Evolutionary conservation across 2,888 invertebrate species (phyloP).

Genomic region (Julus scanicus): DNA sequence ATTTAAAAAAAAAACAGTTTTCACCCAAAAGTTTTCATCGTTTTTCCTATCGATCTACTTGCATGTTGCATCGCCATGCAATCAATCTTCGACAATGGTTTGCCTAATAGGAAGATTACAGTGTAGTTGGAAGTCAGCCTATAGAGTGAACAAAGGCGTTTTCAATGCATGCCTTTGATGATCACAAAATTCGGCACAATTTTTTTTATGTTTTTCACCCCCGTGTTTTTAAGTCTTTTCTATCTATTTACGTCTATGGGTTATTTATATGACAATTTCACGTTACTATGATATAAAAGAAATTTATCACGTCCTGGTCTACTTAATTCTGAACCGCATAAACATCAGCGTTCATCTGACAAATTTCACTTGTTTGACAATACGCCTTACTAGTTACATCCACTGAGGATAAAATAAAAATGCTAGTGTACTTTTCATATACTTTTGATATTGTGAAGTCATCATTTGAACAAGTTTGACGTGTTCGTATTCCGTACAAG

Average conservation of each 20-base stretch:
- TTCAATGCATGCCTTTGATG: neutral
- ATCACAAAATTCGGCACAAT: neutral
- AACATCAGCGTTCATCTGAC: neutral
- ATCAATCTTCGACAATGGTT: constrained; percentile 46
- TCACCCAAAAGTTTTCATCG: constrained; percentile 49
- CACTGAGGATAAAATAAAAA: too few relatives aligned
- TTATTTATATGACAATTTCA: neutral
- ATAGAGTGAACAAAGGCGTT: neutral
- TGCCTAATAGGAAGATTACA: constrained; percentile 44
- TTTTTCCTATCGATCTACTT: constrained; percentile 41
- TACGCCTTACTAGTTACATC: too few relatives aligned
- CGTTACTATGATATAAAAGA: neutral
- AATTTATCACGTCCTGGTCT: neutral
- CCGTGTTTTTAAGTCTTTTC: neutral
- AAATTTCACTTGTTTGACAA: neutral
- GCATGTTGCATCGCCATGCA: constrained; percentile 38
- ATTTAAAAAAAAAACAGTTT: constrained; percentile 37
- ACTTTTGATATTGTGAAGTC: too few relatives aligned
- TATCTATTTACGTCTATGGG: neutral
- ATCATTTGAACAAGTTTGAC: too few relatives aligned
- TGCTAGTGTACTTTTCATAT: too few relatives aligned
- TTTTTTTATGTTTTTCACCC: neutral
- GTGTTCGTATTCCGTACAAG: too few relatives aligned
- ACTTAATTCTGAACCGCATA: neutral
- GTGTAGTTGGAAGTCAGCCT: neutral